These are phyloP conservation scores for Linepithema humile DNA, from an alignment of 1,140 invertebrate species.

Conservation along the genomic window DNA sequence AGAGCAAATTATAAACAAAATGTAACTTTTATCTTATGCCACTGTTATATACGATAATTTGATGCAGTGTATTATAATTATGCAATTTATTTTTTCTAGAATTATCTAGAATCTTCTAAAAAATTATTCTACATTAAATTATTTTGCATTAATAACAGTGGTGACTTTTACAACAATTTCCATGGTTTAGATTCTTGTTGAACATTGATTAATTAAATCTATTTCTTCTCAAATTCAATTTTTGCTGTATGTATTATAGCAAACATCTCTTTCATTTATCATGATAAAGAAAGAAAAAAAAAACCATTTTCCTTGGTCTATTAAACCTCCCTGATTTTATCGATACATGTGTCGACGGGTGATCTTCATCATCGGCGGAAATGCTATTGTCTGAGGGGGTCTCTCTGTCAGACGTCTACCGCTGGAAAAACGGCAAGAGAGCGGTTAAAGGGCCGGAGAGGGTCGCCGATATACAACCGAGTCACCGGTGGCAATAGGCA, in stretches of 20 bases:
- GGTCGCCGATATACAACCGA: slow-evolving; percentile 72
- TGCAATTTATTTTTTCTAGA: too few relatives aligned
- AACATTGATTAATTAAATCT: neutral
- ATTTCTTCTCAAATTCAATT: slow-evolving; percentile 3
- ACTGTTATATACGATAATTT: neutral
- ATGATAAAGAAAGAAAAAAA: neutral
- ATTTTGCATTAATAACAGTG: neutral
- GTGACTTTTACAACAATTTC: neutral
- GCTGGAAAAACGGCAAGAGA: slow-evolving; percentile 62
- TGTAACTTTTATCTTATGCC: neutral
- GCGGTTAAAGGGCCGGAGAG: slow-evolving; percentile 65
- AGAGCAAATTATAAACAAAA: neutral
- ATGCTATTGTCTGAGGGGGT: slow-evolving; percentile 19
- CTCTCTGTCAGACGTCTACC: slow-evolving; percentile 5
- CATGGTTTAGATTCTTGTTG: neutral
- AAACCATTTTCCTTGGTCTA: slow-evolving; percentile 12
- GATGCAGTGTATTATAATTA: neutral
- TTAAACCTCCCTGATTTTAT: slow-evolving; percentile 46
- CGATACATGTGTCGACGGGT: slow-evolving; percentile 37
- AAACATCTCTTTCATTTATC: neutral
- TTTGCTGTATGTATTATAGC: neutral
- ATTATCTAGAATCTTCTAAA: neutral
- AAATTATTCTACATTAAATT: neutral
- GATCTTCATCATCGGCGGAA: slow-evolving; percentile 49
- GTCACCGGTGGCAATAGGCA: slow-evolving; percentile 77